phyloP scores from a whole-genome alignment of 2,113 vertebrate genomes.

The Melanerpes formicivorus region DNA sequence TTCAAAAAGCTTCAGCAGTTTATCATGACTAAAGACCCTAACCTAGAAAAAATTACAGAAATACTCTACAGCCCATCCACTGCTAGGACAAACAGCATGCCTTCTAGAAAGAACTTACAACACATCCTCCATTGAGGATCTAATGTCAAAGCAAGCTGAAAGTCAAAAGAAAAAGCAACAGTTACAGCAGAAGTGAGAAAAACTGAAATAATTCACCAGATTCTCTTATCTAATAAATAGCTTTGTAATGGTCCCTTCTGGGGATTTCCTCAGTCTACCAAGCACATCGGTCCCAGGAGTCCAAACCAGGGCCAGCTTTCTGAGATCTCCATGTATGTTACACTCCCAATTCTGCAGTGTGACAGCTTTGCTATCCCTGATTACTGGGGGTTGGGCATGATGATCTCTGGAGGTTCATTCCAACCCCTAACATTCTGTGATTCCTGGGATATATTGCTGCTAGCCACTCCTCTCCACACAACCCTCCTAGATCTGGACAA shows the following conservation, averaged over 20 bases:
- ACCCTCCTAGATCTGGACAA: not conserved
- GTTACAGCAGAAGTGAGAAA: not conserved
- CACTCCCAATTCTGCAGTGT: not conserved
- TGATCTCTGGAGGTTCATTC: too few relatives aligned
- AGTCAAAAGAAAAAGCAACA: not conserved
- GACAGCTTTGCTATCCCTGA: not conserved
- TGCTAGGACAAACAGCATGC: not conserved
- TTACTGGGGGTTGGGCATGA: too few relatives aligned
- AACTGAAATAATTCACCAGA: not conserved
- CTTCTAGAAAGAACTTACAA: not conserved
- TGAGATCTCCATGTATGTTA: not conserved
- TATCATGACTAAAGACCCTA: not conserved
- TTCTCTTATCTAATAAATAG: not conserved
- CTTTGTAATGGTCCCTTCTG: accelerated
- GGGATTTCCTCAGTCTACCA: not conserved
- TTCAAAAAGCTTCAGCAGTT: not conserved
- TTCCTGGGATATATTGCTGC: not conserved
- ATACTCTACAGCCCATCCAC: not conserved
- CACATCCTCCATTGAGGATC: not conserved
- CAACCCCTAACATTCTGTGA: too few relatives aligned
- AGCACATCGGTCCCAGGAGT: not conserved
- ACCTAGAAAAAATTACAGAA: not conserved
- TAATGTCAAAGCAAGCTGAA: not conserved
- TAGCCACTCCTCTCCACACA: not conserved
- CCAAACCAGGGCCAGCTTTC: not conserved